Evolutionary conservation across 1,140 invertebrate genomes (phyloP).

Genomic region (Pseudoatta argentina): DNA sequence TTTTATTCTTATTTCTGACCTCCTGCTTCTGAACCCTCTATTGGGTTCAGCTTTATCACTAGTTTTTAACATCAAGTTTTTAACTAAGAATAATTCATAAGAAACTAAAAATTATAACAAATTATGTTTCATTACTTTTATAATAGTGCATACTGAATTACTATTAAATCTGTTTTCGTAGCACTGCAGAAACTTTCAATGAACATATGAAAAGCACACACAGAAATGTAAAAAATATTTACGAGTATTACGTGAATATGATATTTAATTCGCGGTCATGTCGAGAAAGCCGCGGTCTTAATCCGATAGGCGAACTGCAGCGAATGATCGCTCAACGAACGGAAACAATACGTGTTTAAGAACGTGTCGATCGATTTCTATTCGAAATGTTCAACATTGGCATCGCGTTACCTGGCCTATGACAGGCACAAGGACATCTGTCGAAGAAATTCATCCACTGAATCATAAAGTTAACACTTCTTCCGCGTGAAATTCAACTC

Average conservation of each 20-base stretch:
- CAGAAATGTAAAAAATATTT: not conserved
- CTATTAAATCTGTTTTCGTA: not conserved
- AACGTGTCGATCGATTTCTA: slow-evolving; percentile 76
- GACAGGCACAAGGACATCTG: slow-evolving; percentile 65
- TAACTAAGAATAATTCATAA: not conserved
- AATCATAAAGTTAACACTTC: slow-evolving; percentile 68
- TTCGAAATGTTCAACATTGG: slow-evolving; percentile 76
- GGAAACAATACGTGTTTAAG: slow-evolving; percentile 65
- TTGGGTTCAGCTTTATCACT: not conserved
- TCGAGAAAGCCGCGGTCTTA: not conserved
- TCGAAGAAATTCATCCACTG: slow-evolving; percentile 69
- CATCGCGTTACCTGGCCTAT: slow-evolving; percentile 74
- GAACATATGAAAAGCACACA: not conserved
- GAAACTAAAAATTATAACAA: not conserved
- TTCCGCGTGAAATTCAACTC: slow-evolving; percentile 64
- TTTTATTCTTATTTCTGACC: not conserved
- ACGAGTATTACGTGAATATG: not conserved
- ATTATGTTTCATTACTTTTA: not conserved
- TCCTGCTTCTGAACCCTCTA: not conserved
- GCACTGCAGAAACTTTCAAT: not conserved
- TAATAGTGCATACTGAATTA: not conserved
- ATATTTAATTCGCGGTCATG: slow-evolving; percentile 5
- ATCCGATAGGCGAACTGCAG: not conserved
- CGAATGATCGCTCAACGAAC: slow-evolving; percentile 36
- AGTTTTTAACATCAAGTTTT: not conserved